phyloP scores from a whole-genome alignment of 2,888 invertebrate species.

The Listrodromus nycthemerus region DNA sequence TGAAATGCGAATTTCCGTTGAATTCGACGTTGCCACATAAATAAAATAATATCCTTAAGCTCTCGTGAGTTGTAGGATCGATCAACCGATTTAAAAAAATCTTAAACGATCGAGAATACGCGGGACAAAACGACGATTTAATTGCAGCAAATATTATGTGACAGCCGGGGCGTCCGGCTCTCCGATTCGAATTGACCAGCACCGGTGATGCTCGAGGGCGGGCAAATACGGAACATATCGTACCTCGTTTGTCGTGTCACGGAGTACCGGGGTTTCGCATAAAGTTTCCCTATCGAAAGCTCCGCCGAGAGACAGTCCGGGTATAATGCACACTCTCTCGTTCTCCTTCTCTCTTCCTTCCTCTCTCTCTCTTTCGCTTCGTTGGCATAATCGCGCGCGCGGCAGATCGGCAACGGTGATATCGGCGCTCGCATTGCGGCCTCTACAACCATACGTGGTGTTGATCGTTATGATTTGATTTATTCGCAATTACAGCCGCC shows the following conservation, averaged over 20 bases:
- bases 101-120: neutral
- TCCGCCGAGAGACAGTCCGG: constrained; percentile 24
- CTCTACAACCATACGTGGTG: constrained; percentile 64
- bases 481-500: constrained; percentile 79
- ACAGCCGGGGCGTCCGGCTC: neutral
- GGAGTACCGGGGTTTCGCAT: constrained; percentile 54
- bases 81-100: neutral
- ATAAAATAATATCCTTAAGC: neutral
- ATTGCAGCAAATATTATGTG: neutral
- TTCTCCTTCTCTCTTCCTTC: neutral
- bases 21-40: neutral
- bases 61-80: neutral
- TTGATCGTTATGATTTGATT: constrained; percentile 82
- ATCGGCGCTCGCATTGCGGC: constrained; percentile 57
- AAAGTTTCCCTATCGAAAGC: constrained; percentile 58
- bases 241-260: constrained; percentile 57
- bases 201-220: constrained; percentile 20
- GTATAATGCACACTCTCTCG: constrained; percentile 9
- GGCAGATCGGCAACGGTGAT: constrained; percentile 66
- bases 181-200: constrained; percentile 35
- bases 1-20: too few relatives aligned
- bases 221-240: constrained; percentile 31
- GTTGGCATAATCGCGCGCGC: constrained; percentile 65
- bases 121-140: neutral
- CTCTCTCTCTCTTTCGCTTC: constrained; percentile 20